phyloP scores from a whole-genome alignment of 2,113 vertebrate species.

The Actenoides lindsayi region DNA sequence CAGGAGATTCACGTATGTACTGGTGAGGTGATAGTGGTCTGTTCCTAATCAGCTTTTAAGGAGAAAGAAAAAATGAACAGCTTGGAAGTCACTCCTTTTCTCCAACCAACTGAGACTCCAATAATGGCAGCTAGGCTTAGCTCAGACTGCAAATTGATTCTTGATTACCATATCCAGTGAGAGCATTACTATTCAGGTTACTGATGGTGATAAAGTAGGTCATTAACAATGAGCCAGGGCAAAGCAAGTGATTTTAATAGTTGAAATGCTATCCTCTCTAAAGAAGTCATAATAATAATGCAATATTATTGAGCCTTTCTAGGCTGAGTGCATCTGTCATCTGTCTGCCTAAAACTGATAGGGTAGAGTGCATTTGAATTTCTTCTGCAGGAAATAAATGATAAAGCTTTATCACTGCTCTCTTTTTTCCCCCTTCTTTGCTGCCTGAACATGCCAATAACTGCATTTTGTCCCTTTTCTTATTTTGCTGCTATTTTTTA shows the following conservation, averaged over 20 bases:
- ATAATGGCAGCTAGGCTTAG: background rate
- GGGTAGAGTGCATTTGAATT: conserved; percentile 25
- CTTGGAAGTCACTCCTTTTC: conserved; percentile 1
- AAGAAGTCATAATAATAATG: conserved; percentile 45
- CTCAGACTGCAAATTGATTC: conserved; percentile 18
- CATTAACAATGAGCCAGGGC: conserved; percentile 48
- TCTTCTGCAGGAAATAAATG: background rate
- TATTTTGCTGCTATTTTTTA: background rate
- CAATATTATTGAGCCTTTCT: conserved; percentile 42
- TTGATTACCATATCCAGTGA: conserved; percentile 14
- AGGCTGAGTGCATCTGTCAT: conserved; percentile 45
- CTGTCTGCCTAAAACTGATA: conserved; percentile 39
- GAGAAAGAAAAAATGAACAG: background rate
- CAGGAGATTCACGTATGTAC: background rate
- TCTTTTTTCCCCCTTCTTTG: background rate
- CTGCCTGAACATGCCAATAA: background rate
- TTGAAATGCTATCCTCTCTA: conserved; percentile 38
- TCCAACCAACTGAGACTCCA: background rate
- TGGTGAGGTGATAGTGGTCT: background rate
- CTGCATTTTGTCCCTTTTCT: background rate
- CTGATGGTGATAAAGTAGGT: conserved; percentile 49
- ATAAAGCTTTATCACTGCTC: conserved; percentile 24
- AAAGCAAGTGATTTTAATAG: conserved; percentile 58
- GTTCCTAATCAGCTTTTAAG: background rate
- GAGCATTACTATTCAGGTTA: conserved; percentile 21